phyloP scores from a whole-genome alignment of 1,140 invertebrate genomes.

The Drosophila watanabei region DNA sequence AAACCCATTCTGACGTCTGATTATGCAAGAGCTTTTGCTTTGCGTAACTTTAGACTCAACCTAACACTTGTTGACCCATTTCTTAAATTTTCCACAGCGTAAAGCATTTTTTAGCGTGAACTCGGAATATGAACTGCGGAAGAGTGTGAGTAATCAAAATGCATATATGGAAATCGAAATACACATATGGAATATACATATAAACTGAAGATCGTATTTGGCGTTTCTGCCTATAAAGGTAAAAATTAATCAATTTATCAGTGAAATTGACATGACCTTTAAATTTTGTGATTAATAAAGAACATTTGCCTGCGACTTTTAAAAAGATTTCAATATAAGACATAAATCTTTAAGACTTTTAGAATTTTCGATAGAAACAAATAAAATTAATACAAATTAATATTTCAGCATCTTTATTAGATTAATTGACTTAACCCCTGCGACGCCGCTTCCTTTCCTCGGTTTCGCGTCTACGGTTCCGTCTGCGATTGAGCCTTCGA shows the following conservation, averaged over 20 bases:
- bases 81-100: neutral
- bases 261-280: no score
- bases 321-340: no score
- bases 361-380: neutral
- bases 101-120: neutral
- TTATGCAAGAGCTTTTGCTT: neutral
- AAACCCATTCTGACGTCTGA: neutral
- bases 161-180: neutral
- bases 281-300: no score
- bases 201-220: neutral
- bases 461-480: neutral
- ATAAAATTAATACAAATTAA: neutral
- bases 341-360: no score
- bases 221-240: no score
- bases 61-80: neutral
- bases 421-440: neutral
- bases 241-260: no score
- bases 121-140: neutral
- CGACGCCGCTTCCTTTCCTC: neutral
- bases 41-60: neutral
- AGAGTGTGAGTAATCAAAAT: neutral
- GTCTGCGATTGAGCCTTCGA: neutral
- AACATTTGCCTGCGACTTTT: no score
- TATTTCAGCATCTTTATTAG: neutral
- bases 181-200: neutral